phyloP scores from a whole-genome alignment of 2,113 vertebrate genomes.

The Campylomormyrus numenius region DNA sequence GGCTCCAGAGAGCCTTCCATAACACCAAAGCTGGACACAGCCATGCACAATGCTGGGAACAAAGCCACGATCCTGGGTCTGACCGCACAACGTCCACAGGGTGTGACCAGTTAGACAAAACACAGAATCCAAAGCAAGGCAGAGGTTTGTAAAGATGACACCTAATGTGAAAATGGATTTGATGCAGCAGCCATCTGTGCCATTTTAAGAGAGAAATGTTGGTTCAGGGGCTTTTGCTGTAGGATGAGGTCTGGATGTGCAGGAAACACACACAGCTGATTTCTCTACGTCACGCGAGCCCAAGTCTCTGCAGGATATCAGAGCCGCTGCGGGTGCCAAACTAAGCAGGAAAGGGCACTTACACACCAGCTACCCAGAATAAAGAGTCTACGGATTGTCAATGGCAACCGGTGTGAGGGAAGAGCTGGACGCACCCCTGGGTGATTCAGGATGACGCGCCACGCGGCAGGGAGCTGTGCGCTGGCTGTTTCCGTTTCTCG shows the following conservation, averaged over 20 bases:
- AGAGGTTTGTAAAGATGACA: not conserved
- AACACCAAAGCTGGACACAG: not conserved
- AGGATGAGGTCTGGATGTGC: not conserved
- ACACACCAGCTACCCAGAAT: not conserved
- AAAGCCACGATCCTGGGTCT: not conserved
- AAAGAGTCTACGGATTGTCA: not conserved
- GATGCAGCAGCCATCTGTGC: not conserved
- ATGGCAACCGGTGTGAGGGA: not conserved
- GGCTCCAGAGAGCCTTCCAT: not conserved
- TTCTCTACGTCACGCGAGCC: not conserved
- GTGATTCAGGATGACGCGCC: not conserved
- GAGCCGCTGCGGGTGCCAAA: not conserved
- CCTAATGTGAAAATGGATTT: not conserved
- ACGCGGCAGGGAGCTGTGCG: not conserved
- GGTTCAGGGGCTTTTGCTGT: not conserved
- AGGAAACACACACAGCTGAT: not conserved
- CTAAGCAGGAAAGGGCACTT: not conserved
- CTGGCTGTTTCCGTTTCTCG: not conserved
- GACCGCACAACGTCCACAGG: not conserved
- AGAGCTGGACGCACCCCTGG: not conserved
- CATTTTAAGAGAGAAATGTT: not conserved
- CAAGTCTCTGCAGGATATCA: not conserved
- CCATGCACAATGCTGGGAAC: not conserved
- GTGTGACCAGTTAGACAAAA: not conserved
- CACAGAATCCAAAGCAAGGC: not conserved